Percentiles rank a stretch among this genome's conserved stretches.
These are phyloP conservation scores for Propithecus deckenii DNA, from an alignment of 2,797 vertebrate species.

Conservation along the genomic window DNA sequence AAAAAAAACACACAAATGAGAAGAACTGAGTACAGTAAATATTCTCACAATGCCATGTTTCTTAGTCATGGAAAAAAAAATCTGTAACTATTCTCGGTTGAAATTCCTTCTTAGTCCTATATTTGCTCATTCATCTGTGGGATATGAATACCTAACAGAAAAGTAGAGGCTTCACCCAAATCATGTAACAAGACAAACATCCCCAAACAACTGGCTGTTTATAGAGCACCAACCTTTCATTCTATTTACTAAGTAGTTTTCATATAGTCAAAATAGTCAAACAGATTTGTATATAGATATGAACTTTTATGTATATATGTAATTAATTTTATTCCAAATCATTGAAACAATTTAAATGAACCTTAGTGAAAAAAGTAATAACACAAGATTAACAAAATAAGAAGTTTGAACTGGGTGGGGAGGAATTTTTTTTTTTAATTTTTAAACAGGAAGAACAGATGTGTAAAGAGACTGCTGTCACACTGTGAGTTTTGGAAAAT, in stretches of 20 bases:
- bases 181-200: not conserved
- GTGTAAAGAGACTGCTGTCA: not conserved
- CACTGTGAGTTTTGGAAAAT: not conserved
- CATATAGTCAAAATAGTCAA: slow-evolving; percentile 7
- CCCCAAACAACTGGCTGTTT: not conserved
- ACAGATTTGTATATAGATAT: not conserved
- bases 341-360: not conserved
- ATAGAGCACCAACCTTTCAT: not conserved
- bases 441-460: not conserved
- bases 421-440: not conserved
- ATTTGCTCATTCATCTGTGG: not conserved
- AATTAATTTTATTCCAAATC: slow-evolving; percentile 11
- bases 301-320: not conserved
- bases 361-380: not conserved
- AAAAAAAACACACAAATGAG: not conserved
- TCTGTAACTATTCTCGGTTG: not conserved
- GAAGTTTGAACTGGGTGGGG: not conserved
- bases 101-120: not conserved
- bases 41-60: not conserved
- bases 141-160: not conserved
- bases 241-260: not conserved
- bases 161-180: not conserved
- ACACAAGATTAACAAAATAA: not conserved
- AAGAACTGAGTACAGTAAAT: not conserved
- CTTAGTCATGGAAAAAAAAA: not conserved